Base-by-base conservation (phyloP, 2,797 vertebrate genomes). In the Mallotus villosus region DNA sequence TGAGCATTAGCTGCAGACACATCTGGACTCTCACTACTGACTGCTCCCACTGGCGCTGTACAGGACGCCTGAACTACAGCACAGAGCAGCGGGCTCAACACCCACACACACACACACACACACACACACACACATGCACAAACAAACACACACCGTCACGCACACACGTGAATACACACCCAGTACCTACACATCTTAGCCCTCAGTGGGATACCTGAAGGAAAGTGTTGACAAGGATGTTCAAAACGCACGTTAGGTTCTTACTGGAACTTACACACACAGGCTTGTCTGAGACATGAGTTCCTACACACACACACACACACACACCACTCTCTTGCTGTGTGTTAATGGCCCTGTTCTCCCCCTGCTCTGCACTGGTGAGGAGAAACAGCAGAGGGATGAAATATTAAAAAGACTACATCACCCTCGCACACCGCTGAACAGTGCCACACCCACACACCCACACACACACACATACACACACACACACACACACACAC, bases 241-340 rank as follows among this genome's bases (percentile, higher is more conserved):
- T 82, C 83, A 76, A 78, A 67, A 63, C 79, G 87, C 86, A 79
- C 82, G 82, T 74, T 69, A 80, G 27, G 77, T 67, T 76, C 73
- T 12, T 66, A 78, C 80, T 75, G 71, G 78, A 82, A 12, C 6
- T 34, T 16, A 21, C 55, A 46, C 68, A 21, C 55, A 25, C 68
- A 61, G 57, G 53, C 37, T 41, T 41, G 3, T 63, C 66, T 60
- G 66, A 19, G 70, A 34, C 32, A 34, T 7, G 32, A 34, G 32
- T 34, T 34, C 27, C 67, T 17, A 63, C 62, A 59, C 25, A 49
- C n/a, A 62, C 9, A 70, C 34, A 49, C 49, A 60, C 55, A 49
- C 71, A 34, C 46, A 62, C 68, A 60, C 68, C 68, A 34, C 32
- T 8, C 32, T 34, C 63, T 34, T 60, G 27, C 29, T 59, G 57